Evolutionary conservation across 2,113 vertebrate genomes (phyloP), one percentile per base, ranked within the genome.

Genomic region (Neotragus moschatus): DNA sequence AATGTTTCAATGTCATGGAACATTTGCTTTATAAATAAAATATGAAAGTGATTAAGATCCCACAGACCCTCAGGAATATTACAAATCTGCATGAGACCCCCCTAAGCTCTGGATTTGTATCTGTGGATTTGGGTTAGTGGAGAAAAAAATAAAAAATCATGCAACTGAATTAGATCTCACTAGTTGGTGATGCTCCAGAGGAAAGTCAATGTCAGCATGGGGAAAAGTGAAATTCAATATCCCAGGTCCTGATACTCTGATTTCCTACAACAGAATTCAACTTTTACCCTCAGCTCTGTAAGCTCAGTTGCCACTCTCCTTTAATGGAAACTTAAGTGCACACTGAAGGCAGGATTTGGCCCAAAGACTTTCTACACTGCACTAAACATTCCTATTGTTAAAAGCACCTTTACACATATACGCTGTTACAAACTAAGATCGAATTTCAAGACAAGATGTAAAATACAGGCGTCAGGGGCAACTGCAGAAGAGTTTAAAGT

Each of bases 1-100:
- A 97, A 94, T 97, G 95, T 96, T 97, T 92, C 87, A 95, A 92
- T 95, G 92, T 95, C 92, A 97, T 96, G 97, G 92, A 97, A 96
- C 91, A 97, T 97, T 97, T 97, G 92, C 92, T 98, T 97, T 98
- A 98, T 93, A 98, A 98, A 97, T 97, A 98, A 96, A 97, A 97
- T 96, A 97, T 97, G 94, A 96, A 98, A 88, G 94, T 97, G 90
- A 96, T 97, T 96, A 98, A 96, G 87, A 77, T 77, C 85, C 55
- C 75, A 86, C 51, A 94, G 87, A 92, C 88, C 84, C 87, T 70
- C 77, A 94, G 96, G 90, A 94, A 96, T 98, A 97, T 79, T 17
- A 23, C 58, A 97, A 92, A 94, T 97, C 90, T 96, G 73, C 87
- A 96, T 53, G 75, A 97, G 75, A 95, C 55, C n/a, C 45, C 77